Conservation (phyloP, 2,797 vertebrate genomes). For the Artibeus lituratus region DNA sequence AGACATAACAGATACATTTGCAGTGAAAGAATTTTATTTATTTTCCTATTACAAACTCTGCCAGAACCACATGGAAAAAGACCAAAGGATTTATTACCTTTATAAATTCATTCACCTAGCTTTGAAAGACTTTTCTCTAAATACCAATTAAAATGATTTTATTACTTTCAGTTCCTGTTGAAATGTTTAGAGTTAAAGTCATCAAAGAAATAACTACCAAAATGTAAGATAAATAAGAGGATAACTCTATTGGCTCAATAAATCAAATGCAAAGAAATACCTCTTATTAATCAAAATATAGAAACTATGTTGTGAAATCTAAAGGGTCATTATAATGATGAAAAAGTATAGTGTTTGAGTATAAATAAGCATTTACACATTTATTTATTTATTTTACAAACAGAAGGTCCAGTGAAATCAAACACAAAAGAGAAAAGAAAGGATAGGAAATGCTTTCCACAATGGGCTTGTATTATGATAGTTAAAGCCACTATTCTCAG, state of each 20-base stretch:
- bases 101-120: constrained; percentile 52
- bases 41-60: constrained; percentile 51
- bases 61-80: constrained; percentile 46
- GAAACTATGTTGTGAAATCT: background rate
- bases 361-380: background rate
- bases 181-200: constrained; percentile 11
- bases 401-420: background rate
- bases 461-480: background rate
- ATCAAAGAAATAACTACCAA: background rate
- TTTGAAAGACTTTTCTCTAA: constrained; percentile 51
- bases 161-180: constrained; percentile 26
- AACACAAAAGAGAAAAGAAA: background rate
- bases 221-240: constrained; percentile 10
- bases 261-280: background rate
- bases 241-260: background rate
- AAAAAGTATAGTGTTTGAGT: background rate
- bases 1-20: constrained; percentile 56
- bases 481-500: background rate
- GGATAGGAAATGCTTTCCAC: background rate
- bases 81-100: constrained; percentile 56
- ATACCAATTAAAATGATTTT: constrained; percentile 32
- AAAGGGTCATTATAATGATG: background rate
- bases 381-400: background rate
- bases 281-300: background rate
- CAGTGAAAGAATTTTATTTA: constrained; percentile 62